Evolutionary conservation across 2,888 invertebrate species (phyloP).

Genomic region (Lepidocyrtinus sp.): DNA sequence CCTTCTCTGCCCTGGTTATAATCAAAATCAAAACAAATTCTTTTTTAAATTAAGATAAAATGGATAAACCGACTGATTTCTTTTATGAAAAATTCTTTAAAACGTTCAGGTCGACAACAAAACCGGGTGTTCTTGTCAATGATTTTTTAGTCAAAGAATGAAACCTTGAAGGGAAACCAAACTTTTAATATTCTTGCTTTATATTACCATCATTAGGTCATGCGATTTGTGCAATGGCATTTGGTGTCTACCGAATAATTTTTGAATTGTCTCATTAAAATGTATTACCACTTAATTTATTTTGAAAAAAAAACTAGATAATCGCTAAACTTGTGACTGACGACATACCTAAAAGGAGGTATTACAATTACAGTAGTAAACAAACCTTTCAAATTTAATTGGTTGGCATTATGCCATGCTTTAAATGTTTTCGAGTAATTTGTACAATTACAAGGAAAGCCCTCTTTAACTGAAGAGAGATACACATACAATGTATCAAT

Average conservation of each 20-base stretch:
- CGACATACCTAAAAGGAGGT: background rate
- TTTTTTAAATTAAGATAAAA: background rate
- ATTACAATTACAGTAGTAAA: background rate
- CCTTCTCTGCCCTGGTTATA: background rate
- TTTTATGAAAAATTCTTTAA: background rate
- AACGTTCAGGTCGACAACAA: background rate
- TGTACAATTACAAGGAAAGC: background rate
- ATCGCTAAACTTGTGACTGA: background rate
- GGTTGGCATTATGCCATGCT: background rate
- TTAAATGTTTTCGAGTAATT: background rate
- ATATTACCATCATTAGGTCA: background rate
- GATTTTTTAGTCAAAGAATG: conserved; percentile 48
- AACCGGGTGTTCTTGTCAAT: conserved; percentile 55
- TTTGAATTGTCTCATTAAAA: background rate
- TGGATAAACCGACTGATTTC: conserved; percentile 26
- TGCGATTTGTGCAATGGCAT: no score
- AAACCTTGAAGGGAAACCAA: conserved; percentile 22
- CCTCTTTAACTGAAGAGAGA: background rate
- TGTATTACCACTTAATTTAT: background rate
- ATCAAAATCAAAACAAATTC: background rate
- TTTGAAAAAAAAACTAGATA: background rate
- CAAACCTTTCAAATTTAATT: background rate
- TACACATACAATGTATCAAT: background rate
- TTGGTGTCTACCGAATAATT: no score
- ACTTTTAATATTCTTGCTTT: background rate